Base-by-base conservation (phyloP, 2,888 invertebrate genomes). In the Metellina segmentata region DNA sequence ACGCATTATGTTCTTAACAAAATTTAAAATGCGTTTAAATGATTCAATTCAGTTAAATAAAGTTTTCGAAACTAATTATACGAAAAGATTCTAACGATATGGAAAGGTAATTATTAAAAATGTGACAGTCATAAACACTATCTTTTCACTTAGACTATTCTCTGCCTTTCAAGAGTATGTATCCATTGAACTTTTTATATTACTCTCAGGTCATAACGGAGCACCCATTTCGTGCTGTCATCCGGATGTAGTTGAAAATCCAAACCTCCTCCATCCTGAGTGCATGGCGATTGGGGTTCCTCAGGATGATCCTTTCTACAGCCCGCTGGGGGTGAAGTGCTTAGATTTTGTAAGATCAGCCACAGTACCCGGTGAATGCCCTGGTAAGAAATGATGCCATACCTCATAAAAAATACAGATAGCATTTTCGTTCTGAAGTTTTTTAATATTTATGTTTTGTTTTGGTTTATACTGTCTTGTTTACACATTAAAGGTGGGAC, bases 301-400 rank as follows among this genome's bases (percentile, higher is more conserved):
- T 0, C 94, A 95, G 0, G 96, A 96, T 49, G 98, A 98, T 95
- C 96, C 96, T 13, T 97, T 97, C 95, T 96, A 97, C 94, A 96
- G 96, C 0, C 96, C 96, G 0, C 96, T 97, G 49, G 97, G 97
- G 0, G 96, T 97, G 1, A 96, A 94, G 0, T 98, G 98, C 94
- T 95, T 98, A 94, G 98, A 98, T 95, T 98, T 98, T 94, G 96
- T 97, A 34, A 96, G 98, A 0, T 97, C 97, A 11, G 97, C 97
- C 34, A 91, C 93, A 9, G 88, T 69, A 16, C 77, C 86, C 20
- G 89, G 86, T 13, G 70, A 71, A 34, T 89, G 89, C 49, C 82
- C 89, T 19, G 92, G 92, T 92, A 92, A 89, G 49, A 34, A 34
- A 34, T 34, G 34, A 34, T 34, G 34, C 34, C 4, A 34, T 34